Evolutionary conservation across 2,113 vertebrate genomes (phyloP).

Genomic region (Pica pica): DNA sequence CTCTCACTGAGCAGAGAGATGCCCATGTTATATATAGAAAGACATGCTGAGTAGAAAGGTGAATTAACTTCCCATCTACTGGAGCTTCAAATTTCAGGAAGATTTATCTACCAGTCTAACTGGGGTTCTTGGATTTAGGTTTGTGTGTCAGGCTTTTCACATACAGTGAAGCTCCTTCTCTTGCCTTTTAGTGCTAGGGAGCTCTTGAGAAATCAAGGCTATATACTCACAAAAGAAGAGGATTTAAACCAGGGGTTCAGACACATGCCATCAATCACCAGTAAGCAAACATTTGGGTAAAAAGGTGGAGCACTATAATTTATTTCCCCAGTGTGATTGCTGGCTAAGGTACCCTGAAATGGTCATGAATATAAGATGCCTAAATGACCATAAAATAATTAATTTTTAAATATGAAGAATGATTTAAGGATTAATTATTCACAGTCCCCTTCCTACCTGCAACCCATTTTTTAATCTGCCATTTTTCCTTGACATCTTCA

Average conservation of each 20-base stretch:
- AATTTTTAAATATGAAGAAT: not conserved
- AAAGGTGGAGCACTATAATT: not conserved
- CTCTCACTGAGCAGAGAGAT: not conserved
- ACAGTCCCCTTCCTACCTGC: not conserved
- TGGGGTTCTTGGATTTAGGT: not conserved
- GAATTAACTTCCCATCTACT: not conserved
- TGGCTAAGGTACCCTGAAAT: not conserved
- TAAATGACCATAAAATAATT: not conserved
- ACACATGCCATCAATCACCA: not conserved
- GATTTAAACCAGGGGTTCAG: not conserved
- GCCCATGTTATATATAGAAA: not conserved
- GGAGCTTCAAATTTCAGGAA: not conserved
- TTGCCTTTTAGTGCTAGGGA: not conserved
- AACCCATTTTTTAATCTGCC: not conserved
- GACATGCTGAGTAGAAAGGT: not conserved
- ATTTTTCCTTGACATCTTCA: not conserved
- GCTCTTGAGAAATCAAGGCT: not conserved
- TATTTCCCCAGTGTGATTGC: not conserved
- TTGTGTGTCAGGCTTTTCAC: not conserved
- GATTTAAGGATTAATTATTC: slow-evolving; percentile 18
- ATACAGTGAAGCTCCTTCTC: not conserved
- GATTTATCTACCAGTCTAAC: not conserved
- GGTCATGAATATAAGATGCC: not conserved
- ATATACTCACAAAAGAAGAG: not conserved
- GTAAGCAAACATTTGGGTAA: slow-evolving; percentile 17